Evolutionary conservation across 2,113 vertebrate genomes (phyloP).

Genomic region (Kobus ellipsiprymnus): DNA sequence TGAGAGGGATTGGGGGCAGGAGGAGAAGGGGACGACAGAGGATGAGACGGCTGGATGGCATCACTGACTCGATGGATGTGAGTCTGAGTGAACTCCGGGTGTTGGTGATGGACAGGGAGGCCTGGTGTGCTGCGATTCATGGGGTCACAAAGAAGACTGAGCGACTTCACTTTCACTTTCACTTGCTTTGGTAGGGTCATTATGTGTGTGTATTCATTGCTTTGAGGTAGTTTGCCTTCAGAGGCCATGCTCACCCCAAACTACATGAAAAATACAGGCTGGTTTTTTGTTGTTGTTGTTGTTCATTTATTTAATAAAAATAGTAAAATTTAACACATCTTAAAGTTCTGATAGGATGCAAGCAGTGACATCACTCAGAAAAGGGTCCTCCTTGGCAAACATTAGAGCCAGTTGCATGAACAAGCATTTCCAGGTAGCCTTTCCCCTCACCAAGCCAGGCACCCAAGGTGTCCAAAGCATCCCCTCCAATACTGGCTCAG

Average conservation of each 20-base stretch:
- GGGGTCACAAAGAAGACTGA: too few relatives aligned
- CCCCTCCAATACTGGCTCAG: background rate
- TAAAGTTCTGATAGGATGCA: background rate
- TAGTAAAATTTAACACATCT: background rate
- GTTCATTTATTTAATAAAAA: background rate
- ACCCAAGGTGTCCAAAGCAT: background rate
- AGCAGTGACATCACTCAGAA: background rate
- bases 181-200: background rate
- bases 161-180: too few relatives aligned
- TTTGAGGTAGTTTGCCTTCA: background rate
- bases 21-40: too few relatives aligned
- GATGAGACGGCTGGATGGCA: too few relatives aligned
- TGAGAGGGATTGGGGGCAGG: too few relatives aligned
- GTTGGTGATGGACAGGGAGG: too few relatives aligned
- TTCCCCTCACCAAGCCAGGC: background rate
- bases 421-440: background rate
- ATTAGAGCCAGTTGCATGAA: background rate
- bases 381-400: background rate
- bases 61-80: too few relatives aligned
- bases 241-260: background rate
- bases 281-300: background rate
- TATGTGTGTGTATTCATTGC: background rate
- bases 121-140: too few relatives aligned
- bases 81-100: too few relatives aligned
- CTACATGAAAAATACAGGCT: background rate